Conservation (phyloP, 2,888 invertebrate species). For the Lycia hirtaria region DNA sequence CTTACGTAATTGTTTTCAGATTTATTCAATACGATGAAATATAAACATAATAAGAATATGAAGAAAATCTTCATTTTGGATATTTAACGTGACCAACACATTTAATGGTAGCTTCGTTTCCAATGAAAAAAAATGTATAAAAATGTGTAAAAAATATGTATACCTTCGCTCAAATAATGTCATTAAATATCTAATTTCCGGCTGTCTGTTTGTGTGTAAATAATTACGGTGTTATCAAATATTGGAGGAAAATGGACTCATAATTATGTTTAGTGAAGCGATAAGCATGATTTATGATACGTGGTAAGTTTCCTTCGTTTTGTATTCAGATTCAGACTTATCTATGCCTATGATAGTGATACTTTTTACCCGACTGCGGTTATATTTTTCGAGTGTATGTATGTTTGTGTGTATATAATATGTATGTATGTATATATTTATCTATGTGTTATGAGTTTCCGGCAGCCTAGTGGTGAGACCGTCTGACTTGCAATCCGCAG, state of each 20-base stretch:
- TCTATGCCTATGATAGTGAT: constrained; percentile 1
- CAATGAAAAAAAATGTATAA: constrained; percentile 30
- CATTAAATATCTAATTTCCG: constrained; percentile 64
- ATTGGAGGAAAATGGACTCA: constrained; percentile 42
- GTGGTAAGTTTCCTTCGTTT: constrained; percentile 14
- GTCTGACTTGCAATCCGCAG: too few species aligned
- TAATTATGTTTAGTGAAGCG: constrained; percentile 42
- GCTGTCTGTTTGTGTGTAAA: constrained; percentile 44
- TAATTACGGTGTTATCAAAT: constrained; percentile 47
- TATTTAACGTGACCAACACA: background rate
- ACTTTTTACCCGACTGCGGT: too few species aligned
- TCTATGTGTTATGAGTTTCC: too few species aligned
- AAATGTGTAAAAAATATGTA: too few species aligned
- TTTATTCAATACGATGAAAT: constrained; percentile 15
- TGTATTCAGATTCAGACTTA: background rate
- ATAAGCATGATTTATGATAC: constrained; percentile 38
- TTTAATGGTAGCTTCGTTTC: constrained; percentile 14
- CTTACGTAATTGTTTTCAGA: constrained; percentile 30
- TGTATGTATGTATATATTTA: too few species aligned
- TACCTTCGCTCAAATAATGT: constrained; percentile 34
- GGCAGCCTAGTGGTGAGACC: too few species aligned
- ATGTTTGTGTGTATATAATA: too few species aligned
- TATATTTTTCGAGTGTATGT: too few species aligned
- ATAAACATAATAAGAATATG: constrained; percentile 10
- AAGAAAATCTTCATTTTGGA: constrained; percentile 10